Evolutionary conservation across 1,140 invertebrate genomes (phyloP).

Genomic region (Drosophila arizonae): DNA sequence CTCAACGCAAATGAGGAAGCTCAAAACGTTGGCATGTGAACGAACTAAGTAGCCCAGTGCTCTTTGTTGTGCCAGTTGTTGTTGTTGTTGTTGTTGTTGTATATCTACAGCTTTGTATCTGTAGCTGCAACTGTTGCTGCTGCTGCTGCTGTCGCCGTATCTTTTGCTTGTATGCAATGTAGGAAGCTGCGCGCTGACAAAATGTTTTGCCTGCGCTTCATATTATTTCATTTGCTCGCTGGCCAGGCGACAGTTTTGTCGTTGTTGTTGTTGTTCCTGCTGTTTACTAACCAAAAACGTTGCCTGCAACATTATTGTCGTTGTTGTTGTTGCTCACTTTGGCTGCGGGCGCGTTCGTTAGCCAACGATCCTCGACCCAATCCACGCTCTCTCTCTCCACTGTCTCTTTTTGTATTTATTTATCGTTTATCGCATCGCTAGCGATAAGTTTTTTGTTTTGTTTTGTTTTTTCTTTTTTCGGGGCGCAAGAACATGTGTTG

Average conservation of each 20-base stretch:
- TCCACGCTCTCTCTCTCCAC: not conserved
- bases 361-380: conserved; percentile 10
- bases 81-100: conserved; percentile 2
- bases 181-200: conserved; percentile 68
- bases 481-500: conserved; percentile 83
- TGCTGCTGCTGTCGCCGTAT: not conserved
- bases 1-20: conserved; percentile 31
- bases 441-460: conserved; percentile 72
- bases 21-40: conserved; percentile 33
- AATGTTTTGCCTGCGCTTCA: conserved; percentile 64
- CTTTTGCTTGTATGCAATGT: conserved; percentile 9
- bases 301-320: conserved; percentile 57
- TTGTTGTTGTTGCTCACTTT: conserved; percentile 14
- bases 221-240: conserved; percentile 59
- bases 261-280: conserved; percentile 3
- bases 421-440: conserved; percentile 79
- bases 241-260: conserved; percentile 55
- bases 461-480: conserved; percentile 34
- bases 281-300: conserved; percentile 60
- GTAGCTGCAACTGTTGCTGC: conserved; percentile 6
- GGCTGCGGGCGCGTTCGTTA: conserved; percentile 54
- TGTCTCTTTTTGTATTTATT: conserved; percentile 66
- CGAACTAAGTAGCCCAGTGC: conserved; percentile 20
- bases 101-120: conserved; percentile 21
- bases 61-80: conserved; percentile 8